Conservation (phyloP, 1,140 invertebrate genomes). For the Phocides pigmalion region DNA sequence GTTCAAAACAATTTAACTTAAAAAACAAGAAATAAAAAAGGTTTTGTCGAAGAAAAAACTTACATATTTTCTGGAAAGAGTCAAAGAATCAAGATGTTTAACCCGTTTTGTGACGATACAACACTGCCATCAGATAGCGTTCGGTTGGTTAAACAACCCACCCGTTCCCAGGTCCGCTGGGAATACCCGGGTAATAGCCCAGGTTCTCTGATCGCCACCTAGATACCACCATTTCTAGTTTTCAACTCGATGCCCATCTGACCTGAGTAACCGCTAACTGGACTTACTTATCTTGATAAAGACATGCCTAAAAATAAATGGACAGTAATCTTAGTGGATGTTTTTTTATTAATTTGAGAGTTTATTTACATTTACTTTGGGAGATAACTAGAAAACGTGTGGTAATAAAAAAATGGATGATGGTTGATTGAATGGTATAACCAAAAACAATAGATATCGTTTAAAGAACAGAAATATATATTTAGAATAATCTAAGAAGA, state of each 20-base stretch:
- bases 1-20: too few species aligned
- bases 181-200: constrained; percentile 14
- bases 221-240: constrained; percentile 16
- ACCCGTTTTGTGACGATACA: background rate
- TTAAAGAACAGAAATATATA: too few species aligned
- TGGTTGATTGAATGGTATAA: too few species aligned
- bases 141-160: background rate
- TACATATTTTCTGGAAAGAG: background rate
- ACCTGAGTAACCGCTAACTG: constrained; percentile 12
- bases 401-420: too few species aligned
- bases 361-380: background rate
- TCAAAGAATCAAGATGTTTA: background rate
- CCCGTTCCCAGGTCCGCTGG: constrained; percentile 2
- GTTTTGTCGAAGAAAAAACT: too few species aligned
- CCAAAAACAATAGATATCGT: too few species aligned
- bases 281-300: constrained; percentile 1
- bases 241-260: constrained; percentile 12
- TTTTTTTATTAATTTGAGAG: background rate
- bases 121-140: constrained; percentile 7
- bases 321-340: background rate
- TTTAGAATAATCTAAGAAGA: too few species aligned
- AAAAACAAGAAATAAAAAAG: too few species aligned
- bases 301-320: constrained; percentile 3
- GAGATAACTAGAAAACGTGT: too few species aligned
- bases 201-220: constrained; percentile 6